Base-by-base conservation (phyloP, 2,797 vertebrate genomes). In the Sphenodon punctatus region DNA sequence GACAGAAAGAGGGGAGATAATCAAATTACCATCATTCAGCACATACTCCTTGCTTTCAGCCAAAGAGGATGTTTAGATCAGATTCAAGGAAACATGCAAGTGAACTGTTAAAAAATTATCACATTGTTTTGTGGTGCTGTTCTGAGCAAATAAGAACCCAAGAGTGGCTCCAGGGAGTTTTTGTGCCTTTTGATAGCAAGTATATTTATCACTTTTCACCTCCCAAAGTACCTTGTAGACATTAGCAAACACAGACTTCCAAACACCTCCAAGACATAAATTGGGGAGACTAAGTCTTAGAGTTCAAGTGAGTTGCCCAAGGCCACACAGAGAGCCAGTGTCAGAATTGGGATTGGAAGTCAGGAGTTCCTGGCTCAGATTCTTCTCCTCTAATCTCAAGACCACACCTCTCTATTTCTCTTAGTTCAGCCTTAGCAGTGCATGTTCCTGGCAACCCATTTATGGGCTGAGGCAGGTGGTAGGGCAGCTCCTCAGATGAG, bases 11-110 rank as follows among this genome's bases (percentile, higher is more conserved):
- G 75, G 73, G 87, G 25, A 90, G 88, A 89, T 90, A 92, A 93
- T 91, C 90, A 88, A 92, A 92, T 92, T 87, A 92, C 88, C 86
- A 87, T 69, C 80, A 80, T 90, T 92, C 76, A 89, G 91, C 86
- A 74, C 71, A 78, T 84, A 78, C 75, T 88, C 77, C 79, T 53
- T 80, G 73, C 78, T 88, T 85, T 84, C 75, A 86, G 82, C 67
- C 72, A 87, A 89, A 84, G 79, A 67, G n/a, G 25, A 53, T 9
- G 84, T 88, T 87, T 74, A 88, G 84, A 89, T 86, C 88, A 89
- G 86, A 85, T 90, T 51, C 82, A 88, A 80, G 89, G 88, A 90
- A 90, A 85, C 59, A 92, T 82, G 85, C 74, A 90, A 92, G 93
- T 86, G 81, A 90, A 67, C 72, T 71, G 60, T 56, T 90, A 91